Base-by-base conservation (phyloP, 2,113 vertebrate species). In the Vanacampus margaritifer region DNA sequence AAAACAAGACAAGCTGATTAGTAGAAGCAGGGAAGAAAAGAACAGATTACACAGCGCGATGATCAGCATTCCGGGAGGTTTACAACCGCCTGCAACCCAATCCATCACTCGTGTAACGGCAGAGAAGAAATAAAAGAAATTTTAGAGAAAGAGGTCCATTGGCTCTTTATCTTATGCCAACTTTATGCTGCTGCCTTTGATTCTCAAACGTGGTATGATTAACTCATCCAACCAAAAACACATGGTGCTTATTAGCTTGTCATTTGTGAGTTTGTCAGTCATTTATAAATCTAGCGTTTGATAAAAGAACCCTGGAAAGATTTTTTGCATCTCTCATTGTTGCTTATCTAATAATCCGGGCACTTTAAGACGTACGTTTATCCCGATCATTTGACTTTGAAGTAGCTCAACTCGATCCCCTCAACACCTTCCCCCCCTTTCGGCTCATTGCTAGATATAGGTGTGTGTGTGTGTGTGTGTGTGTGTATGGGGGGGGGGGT, bases 141-240 rank as follows among this genome's bases (percentile, higher is more conserved):
- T 48, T 39, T 70, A 13, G 7, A 24, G 66, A 66, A 23, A 46
- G 50, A 69, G 59, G 72, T 76, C 72, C 50, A 35, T 36, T 6
- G 0, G 21, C 63, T 74, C 82, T 89, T 90, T 64, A 90, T 91
- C 89, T 80, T 5, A 6, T 89, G 91, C 91, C 91, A 91, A 82
- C 67, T 65, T 72, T 35, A 9, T 60, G 58, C 35, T n/a, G 45
- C 46, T 76, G 79, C 78, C 80, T 88, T 88, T 88, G 83, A 89
- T 87, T 84, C 57, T 28, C 41, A 74, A 66, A 70, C 59, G 60
- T 68, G 51, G 75, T 67, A 64, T 35, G 28, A 83, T 85, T 77
- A 84, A 78, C 75, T 89, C 86, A 84, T 87, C 83, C 72, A 70
- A 32, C 9, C 51, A 45, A 64, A 72, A 68, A 71, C 86, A 91